These are phyloP conservation scores for Melanerpes aurifrons DNA, from an alignment of 2,113 vertebrate genomes.

Conservation along the genomic window DNA sequence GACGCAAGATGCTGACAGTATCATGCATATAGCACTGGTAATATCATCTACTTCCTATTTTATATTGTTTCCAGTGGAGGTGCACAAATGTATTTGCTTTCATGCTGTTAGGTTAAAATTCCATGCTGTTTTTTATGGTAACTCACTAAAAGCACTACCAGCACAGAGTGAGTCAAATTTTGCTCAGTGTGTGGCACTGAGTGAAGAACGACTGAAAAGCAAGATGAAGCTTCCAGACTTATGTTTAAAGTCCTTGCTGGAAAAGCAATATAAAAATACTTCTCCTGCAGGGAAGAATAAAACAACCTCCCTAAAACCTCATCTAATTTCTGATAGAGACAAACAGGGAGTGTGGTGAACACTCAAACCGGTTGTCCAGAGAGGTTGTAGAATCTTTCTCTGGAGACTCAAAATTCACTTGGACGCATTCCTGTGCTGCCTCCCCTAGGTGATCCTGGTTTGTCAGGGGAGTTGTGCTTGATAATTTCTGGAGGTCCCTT, in stretches of 20 bases:
- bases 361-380: too few relatives aligned
- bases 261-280: conserved; percentile 3
- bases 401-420: too few relatives aligned
- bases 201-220: conserved; percentile 9
- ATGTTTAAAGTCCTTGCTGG: neutral
- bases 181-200: conserved; percentile 37
- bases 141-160: conserved; percentile 42
- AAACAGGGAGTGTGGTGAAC: neutral
- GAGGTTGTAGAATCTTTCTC: too few relatives aligned
- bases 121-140: conserved; percentile 36
- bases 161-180: neutral
- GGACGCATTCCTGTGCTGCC: too few relatives aligned
- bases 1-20: neutral
- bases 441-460: too few relatives aligned
- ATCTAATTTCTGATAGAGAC: neutral
- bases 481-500: too few relatives aligned
- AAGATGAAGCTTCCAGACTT: conserved; percentile 13
- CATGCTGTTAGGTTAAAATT: conserved; percentile 55
- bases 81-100: neutral
- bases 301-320: neutral
- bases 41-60: conserved; percentile 27
- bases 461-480: too few relatives aligned
- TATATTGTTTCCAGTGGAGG: conserved; percentile 20
- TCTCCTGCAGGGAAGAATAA: neutral
- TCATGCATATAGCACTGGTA: neutral